Percentiles rank a stretch among this genome's conserved stretches.
phyloP scores from a whole-genome alignment of 2,888 invertebrate genomes.

The Entomobrya proxima region DNA sequence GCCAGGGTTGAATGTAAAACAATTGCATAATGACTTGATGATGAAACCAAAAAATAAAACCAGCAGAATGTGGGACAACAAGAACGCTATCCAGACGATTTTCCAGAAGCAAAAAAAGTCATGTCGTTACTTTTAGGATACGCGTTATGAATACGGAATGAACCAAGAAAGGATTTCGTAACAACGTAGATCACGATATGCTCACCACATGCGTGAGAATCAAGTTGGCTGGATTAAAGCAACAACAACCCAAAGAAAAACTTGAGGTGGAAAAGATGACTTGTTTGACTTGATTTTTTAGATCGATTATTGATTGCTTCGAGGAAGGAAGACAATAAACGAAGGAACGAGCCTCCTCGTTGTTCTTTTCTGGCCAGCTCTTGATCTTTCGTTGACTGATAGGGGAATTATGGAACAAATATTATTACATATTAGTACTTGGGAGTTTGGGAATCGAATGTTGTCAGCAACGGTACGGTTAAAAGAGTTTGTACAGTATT shows the following conservation, averaged over 20 bases:
- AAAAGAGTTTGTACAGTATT: background rate
- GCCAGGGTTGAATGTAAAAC: background rate
- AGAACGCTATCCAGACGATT: background rate
- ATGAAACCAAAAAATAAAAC: background rate
- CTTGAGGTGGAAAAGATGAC: background rate
- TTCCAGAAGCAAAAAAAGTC: background rate
- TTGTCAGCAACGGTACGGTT: background rate
- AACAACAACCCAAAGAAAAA: background rate
- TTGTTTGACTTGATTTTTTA: constrained; percentile 59
- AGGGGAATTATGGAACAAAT: constrained; percentile 10
- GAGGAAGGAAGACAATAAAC: constrained; percentile 47
- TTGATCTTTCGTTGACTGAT: constrained; percentile 34
- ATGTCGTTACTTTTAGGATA: background rate
- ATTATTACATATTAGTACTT: too few relatives aligned
- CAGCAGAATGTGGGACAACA: constrained; percentile 5
- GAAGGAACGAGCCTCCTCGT: background rate
- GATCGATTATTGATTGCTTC: constrained; percentile 64
- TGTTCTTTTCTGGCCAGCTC: background rate
- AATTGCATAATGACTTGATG: background rate
- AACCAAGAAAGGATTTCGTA: background rate
- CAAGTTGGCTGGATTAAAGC: background rate
- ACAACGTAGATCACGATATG: background rate
- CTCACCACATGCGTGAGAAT: background rate
- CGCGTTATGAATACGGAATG: background rate
- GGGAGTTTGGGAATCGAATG: background rate